Evolutionary conservation across 2,797 vertebrate genomes (phyloP).

Genomic region (Fistularia tabacaria): DNA sequence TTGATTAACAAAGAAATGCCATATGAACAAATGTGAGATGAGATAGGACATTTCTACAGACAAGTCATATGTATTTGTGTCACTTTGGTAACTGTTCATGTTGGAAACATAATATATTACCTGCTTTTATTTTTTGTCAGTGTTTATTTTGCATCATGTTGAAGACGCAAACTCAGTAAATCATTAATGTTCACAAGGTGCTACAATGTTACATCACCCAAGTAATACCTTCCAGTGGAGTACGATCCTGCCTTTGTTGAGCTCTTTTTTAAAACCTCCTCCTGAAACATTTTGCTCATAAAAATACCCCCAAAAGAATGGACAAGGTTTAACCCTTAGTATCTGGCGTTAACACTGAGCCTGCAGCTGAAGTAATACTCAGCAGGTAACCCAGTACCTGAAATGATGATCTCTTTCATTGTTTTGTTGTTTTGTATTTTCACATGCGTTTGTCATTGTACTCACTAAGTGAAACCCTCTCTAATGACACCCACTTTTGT

Average conservation of each 20-base stretch:
- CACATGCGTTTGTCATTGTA: not conserved
- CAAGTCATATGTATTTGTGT: too few species aligned
- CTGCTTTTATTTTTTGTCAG: not conserved
- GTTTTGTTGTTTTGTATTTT: not conserved
- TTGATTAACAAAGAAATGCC: too few species aligned
- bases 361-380: not conserved
- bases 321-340: too few species aligned
- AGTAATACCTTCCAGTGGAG: not conserved
- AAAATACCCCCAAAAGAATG: too few species aligned
- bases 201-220: not conserved
- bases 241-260: not conserved
- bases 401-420: slow-evolving; percentile 3
- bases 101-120: too few species aligned
- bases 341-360: not conserved
- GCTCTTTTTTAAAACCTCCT: too few species aligned
- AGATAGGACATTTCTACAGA: too few species aligned
- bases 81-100: too few species aligned
- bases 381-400: too few species aligned
- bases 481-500: not conserved
- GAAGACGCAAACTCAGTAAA: slow-evolving; percentile 8
- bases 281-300: too few species aligned
- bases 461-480: slow-evolving; percentile 2
- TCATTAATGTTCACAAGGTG: slow-evolving; percentile 5
- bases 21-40: too few species aligned
- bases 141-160: not conserved